Evolutionary conservation across 1,140 invertebrate species (phyloP).

Genomic region (Nasonia longicornis): DNA sequence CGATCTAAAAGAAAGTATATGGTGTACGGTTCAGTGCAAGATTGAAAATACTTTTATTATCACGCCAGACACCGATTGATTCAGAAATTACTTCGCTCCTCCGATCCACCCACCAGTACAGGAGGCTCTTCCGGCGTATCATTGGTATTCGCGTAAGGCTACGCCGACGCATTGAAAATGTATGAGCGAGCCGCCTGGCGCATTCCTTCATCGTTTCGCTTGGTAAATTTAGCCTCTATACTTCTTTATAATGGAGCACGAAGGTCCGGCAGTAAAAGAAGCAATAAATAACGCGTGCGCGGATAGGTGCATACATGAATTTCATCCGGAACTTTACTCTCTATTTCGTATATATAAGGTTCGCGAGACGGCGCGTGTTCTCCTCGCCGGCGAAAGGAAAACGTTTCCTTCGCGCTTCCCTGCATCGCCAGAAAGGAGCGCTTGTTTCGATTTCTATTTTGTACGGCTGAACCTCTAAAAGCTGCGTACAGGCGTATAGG

Average conservation of each 20-base stretch:
- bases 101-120: too few relatives aligned
- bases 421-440: not conserved
- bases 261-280: constrained; percentile 33
- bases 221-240: constrained; percentile 26
- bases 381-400: not conserved
- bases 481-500: not conserved
- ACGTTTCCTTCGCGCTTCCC: not conserved
- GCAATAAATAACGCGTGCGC: constrained; percentile 36
- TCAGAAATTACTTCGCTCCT: not conserved
- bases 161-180: constrained; percentile 18
- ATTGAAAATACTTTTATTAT: too few relatives aligned
- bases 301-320: constrained; percentile 49
- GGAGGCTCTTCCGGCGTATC: not conserved
- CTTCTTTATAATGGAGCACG: constrained; percentile 40
- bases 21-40: too few relatives aligned
- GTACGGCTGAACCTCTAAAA: not conserved
- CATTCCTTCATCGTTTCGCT: constrained; percentile 31
- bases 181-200: not conserved
- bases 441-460: constrained; percentile 4
- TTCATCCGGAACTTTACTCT: constrained; percentile 28
- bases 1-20: too few relatives aligned
- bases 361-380: not conserved
- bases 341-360: not conserved
- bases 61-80: not conserved
- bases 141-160: constrained; percentile 10